A percentile compares a stretch with the other conserved stretches of the same genome.
Evolutionary conservation across 1,140 invertebrate genomes (phyloP).

Genomic region (Plectus sambesii): DNA sequence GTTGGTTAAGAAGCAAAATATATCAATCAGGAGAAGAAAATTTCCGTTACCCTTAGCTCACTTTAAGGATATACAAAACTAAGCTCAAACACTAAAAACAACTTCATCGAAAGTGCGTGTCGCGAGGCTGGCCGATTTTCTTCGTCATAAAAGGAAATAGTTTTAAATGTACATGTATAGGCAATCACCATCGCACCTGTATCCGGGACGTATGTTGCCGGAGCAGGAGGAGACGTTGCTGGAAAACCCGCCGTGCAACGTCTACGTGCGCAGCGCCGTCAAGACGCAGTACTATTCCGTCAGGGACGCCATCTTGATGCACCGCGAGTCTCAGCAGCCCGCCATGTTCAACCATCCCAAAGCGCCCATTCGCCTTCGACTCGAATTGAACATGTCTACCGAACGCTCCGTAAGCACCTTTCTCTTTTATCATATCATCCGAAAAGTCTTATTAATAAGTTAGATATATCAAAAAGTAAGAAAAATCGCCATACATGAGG

Average conservation of each 20-base stretch:
- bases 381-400: conserved; percentile 43
- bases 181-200: conserved; percentile 36
- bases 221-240: conserved; percentile 29
- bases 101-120: conserved; percentile 8
- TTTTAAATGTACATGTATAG: no score
- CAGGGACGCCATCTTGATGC: conserved; percentile 32
- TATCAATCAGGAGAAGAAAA: conserved; percentile 10
- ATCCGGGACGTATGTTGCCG: conserved; percentile 30
- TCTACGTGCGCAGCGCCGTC: conserved; percentile 28
- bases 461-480: no score
- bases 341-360: conserved; percentile 39
- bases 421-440: background rate
- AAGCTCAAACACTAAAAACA: conserved; percentile 4
- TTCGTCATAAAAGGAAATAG: conserved; percentile 13
- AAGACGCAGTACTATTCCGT: conserved; percentile 37
- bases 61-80: conserved; percentile 12
- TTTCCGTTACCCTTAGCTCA: conserved; percentile 4
- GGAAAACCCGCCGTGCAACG: conserved; percentile 24
- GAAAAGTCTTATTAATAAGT: no score
- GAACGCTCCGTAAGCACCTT: conserved; percentile 29
- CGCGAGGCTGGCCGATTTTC: conserved; percentile 11
- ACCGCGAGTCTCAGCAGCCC: conserved; percentile 35
- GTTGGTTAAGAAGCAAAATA: background rate
- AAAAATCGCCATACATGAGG: no score
- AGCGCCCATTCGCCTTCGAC: conserved; percentile 33